These are phyloP conservation scores for Pteromalus puparum DNA, from an alignment of 1,140 invertebrate species.

Conservation along the genomic window DNA sequence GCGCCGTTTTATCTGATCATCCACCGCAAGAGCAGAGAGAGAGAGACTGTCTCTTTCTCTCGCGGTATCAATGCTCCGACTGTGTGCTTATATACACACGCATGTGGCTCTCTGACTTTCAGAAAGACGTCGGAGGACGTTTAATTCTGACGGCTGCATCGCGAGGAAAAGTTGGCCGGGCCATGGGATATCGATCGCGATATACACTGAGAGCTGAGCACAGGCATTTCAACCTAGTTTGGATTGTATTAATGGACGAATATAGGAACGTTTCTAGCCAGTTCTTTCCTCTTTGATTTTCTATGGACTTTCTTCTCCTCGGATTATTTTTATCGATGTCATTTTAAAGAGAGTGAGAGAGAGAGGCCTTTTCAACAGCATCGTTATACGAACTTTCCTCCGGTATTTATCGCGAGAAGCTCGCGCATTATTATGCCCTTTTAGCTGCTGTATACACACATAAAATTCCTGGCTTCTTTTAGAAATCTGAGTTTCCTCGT, in stretches of 20 bases:
- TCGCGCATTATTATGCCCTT: not conserved
- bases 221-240: not conserved
- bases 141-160: not conserved
- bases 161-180: slow-evolving; percentile 16
- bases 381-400: not conserved
- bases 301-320: not conserved
- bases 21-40: not conserved
- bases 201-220: not conserved
- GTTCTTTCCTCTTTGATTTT: not conserved
- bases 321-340: slow-evolving; percentile 2
- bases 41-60: too few species aligned
- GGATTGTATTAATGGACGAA: slow-evolving; percentile 8
- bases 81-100: not conserved
- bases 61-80: not conserved
- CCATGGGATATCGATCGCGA: slow-evolving; percentile 4
- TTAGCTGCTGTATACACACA: not conserved
- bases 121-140: not conserved
- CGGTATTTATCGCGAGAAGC: not conserved
- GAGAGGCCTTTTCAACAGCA: not conserved
- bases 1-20: slow-evolving; percentile 34
- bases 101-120: slow-evolving; percentile 6
- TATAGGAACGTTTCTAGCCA: not conserved
- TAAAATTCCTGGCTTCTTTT: not conserved
- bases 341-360: not conserved
- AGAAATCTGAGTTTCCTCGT: not conserved